Conservation (phyloP, 2,888 invertebrate species). For the Thera obeliscata region DNA sequence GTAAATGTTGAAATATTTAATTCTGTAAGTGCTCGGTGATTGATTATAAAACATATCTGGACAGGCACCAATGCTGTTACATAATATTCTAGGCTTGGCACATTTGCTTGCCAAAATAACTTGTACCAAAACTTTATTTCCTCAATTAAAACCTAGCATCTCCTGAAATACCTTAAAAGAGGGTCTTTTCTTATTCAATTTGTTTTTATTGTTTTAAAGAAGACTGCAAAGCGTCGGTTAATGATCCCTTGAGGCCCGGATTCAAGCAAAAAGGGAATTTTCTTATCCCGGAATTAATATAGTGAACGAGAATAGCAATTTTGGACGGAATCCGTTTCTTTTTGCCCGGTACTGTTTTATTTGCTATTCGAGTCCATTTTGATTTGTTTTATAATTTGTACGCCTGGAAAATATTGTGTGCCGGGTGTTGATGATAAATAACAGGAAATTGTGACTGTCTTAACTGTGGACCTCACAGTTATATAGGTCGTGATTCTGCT, state of each 20-base stretch:
- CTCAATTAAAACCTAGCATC: conserved; percentile 55
- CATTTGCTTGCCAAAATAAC: conserved; percentile 40
- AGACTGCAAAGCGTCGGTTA: conserved; percentile 60
- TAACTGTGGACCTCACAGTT: not conserved
- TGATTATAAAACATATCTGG: no score
- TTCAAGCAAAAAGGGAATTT: conserved; percentile 55
- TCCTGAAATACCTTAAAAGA: conserved; percentile 53
- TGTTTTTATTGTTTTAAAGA: conserved; percentile 68
- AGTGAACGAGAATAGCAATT: conserved; percentile 57
- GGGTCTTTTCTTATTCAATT: conserved; percentile 62
- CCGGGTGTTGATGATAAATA: conserved; percentile 11
- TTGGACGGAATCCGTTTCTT: conserved; percentile 48
- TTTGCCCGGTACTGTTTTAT: conserved; percentile 45
- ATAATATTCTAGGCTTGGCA: conserved; percentile 16
- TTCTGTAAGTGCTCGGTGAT: no score
- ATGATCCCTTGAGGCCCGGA: conserved; percentile 50
- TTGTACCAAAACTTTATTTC: conserved; percentile 51
- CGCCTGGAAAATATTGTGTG: conserved; percentile 15
- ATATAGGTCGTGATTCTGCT: no score
- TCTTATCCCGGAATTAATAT: conserved; percentile 60
- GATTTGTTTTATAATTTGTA: conserved; percentile 44
- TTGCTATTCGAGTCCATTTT: conserved; percentile 46
- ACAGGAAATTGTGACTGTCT: not conserved
- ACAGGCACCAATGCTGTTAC: no score
- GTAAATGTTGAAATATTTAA: no score